These are phyloP conservation scores for Oncopeltus fasciatus DNA, from an alignment of 1,140 invertebrate genomes.

Conservation along the genomic window DNA sequence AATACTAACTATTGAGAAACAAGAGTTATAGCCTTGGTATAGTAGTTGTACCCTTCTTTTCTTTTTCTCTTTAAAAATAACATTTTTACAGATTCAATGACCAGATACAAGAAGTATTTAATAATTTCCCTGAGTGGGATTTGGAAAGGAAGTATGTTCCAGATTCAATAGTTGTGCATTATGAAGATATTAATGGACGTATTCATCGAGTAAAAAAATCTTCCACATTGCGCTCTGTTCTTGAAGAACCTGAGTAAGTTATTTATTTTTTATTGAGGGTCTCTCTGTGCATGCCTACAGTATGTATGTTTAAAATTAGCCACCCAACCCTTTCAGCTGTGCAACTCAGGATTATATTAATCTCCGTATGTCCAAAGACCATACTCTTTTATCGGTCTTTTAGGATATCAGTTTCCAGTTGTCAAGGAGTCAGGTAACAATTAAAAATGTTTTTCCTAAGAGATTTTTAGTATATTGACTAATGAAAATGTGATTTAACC, in stretches of 20 bases:
- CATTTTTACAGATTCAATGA: conserved; percentile 43
- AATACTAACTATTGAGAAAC: background rate
- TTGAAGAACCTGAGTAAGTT: conserved; percentile 45
- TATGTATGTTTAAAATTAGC: background rate
- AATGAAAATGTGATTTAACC: no score
- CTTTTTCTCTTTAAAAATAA: background rate
- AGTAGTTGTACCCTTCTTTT: background rate
- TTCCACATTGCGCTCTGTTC: conserved; percentile 44
- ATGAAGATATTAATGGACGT: conserved; percentile 52
- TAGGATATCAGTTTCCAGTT: no score
- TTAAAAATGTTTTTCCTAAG: no score
- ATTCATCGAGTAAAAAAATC: conserved; percentile 44
- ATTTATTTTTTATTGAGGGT: no score
- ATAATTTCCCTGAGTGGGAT: conserved; percentile 60
- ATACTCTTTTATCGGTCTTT: no score
- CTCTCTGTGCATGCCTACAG: no score
- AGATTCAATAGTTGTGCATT: conserved; percentile 59
- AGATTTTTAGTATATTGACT: no score
- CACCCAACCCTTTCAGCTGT: background rate
- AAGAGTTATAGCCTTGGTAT: background rate
- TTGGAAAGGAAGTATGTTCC: conserved; percentile 46
- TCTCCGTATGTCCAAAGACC: no score
- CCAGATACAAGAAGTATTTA: conserved; percentile 60
- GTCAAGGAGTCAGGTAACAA: no score
- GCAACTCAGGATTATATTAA: no score